Percentiles rank a stretch among this genome's conserved stretches.
Evolutionary conservation across 2,888 invertebrate genomes (phyloP).

Genomic region (Escarpia spicata): DNA sequence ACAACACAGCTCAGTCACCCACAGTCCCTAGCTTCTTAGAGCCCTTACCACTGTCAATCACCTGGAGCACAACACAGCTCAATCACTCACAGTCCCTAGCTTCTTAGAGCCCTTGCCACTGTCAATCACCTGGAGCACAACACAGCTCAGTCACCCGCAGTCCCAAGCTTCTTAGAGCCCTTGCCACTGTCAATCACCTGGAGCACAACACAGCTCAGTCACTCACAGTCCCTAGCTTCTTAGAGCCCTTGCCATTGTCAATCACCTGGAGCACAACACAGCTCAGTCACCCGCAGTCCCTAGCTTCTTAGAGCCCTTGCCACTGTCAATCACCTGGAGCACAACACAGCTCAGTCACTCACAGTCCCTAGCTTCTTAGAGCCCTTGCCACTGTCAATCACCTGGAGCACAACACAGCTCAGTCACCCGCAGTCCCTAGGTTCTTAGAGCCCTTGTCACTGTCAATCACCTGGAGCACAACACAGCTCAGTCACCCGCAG

Average conservation of each 20-base stretch:
- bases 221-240: no score
- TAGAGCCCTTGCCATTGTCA: constrained; percentile 79
- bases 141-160: no score
- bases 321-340: constrained; percentile 81
- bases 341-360: constrained; percentile 67
- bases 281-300: constrained; percentile 76
- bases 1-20: no score
- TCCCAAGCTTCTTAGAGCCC: no score
- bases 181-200: no score
- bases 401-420: constrained; percentile 65
- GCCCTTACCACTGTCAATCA: no score
- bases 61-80: no score
- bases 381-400: constrained; percentile 82
- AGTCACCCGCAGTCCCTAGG: constrained; percentile 79
- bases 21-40: no score
- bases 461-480: constrained; percentile 74
- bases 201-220: no score
- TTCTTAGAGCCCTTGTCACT: constrained; percentile 79
- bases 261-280: constrained; percentile 70
- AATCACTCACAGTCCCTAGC: no score
- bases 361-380: constrained; percentile 79
- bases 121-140: no score
- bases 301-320: constrained; percentile 77
- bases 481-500: constrained; percentile 71
- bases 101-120: no score